Conservation (phyloP, 2,888 invertebrate species). For the Pocota personata region DNA sequence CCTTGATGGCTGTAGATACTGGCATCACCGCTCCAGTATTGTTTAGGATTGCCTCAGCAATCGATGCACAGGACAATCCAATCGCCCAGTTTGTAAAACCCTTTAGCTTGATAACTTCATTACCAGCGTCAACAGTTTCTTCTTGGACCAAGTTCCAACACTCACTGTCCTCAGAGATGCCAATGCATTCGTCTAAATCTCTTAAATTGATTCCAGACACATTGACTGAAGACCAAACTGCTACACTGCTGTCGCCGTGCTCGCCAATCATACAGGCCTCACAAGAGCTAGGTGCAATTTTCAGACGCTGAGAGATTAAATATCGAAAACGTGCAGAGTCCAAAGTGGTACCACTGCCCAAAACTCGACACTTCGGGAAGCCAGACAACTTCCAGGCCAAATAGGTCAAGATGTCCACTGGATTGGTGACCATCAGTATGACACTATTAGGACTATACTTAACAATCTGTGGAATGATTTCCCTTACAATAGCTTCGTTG, state of each 20-base stretch:
- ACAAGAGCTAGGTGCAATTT: conserved; percentile 90
- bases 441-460: conserved; percentile 90
- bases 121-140: conserved; percentile 90
- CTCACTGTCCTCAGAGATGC: conserved; percentile 87
- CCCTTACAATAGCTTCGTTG: conserved; percentile 92
- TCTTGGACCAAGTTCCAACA: conserved; percentile 89
- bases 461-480: conserved; percentile 86
- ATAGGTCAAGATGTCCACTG: conserved; percentile 93
- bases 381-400: conserved; percentile 95
- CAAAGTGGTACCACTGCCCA: conserved; percentile 95
- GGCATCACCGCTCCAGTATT: conserved; percentile 89
- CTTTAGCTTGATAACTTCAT: conserved; percentile 90
- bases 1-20: conserved; percentile 88
- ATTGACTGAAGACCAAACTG: conserved; percentile 95
- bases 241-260: conserved; percentile 93
- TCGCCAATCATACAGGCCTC: conserved; percentile 96
- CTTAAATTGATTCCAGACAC: conserved; percentile 91
- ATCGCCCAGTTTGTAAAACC: conserved; percentile 95
- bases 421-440: conserved; percentile 92
- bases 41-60: conserved; percentile 87
- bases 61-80: conserved; percentile 88
- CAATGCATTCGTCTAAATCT: conserved; percentile 88
- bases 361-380: conserved; percentile 90
- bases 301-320: conserved; percentile 89
- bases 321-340: conserved; percentile 94